Conservation (phyloP, 2,113 vertebrate species). For the Tiliqua scincoides region DNA sequence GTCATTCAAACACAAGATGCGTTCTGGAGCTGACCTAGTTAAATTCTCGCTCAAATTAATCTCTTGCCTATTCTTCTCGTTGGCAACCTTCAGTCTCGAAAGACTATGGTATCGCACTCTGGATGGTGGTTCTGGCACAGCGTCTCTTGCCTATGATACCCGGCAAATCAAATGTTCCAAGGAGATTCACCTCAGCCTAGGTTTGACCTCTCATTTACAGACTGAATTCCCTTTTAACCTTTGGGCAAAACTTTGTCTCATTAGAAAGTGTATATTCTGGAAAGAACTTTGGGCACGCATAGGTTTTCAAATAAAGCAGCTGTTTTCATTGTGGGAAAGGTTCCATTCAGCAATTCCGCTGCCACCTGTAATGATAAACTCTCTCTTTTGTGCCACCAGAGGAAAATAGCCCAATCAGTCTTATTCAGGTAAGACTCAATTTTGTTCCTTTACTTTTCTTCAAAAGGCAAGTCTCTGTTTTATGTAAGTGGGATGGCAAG, state of each 20-base stretch:
- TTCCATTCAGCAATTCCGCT: background rate
- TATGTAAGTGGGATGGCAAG: background rate
- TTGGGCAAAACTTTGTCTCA: background rate
- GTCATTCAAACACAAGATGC: background rate
- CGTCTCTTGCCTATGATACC: background rate
- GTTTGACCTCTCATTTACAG: background rate
- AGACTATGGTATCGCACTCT: too few species aligned
- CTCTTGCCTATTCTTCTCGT: too few species aligned
- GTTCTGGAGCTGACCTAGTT: background rate
- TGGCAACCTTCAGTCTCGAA: too few species aligned
- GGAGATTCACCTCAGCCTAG: background rate
- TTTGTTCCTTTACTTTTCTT: background rate
- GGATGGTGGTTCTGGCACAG: too few species aligned
- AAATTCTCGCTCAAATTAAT: background rate
- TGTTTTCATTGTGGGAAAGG: background rate
- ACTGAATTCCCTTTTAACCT: background rate
- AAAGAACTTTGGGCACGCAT: background rate
- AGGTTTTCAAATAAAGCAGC: background rate
- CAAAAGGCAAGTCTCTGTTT: background rate
- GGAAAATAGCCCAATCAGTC: background rate
- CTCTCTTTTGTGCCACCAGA: background rate
- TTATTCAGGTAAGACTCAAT: slow-evolving; percentile 4
- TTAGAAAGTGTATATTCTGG: background rate
- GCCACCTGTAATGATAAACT: background rate
- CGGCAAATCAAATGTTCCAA: background rate